Base-by-base conservation (phyloP, 2,888 invertebrate genomes). In the Drosophila percnosoma region DNA sequence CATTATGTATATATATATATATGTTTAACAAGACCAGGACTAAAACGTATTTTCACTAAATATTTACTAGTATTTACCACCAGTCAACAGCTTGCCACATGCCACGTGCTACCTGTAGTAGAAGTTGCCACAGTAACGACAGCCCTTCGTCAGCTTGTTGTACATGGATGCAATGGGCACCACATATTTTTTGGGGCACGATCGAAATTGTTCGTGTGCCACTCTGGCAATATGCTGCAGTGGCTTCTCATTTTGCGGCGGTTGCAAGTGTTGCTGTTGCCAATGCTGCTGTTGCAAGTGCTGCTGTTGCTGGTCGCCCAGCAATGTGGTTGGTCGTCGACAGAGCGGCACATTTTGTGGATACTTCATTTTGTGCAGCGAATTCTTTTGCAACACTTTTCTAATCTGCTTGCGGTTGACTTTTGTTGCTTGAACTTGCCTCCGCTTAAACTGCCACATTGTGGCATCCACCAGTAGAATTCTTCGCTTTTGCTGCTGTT, bases 61-160 rank as follows among this genome's bases (percentile, higher is more conserved):
- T 24, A 15, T 24, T 45, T 45, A 21, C 21, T 45, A 45, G 21
- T 8, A 4, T 45, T 7, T 24, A 24, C 8, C 8, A 38, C 13
- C 4, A 49, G 49, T 15, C 45, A 18, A 8, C 11, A 49, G 38
- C 45, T 45, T 45, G 45, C 21, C 7, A 45, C 45, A 15, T 40
- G 21, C 42, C 45, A 18, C 15, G 8, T 4, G 11, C 21, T 48
- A 68, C 8, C 29, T 57, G 40, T 68, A 89, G 66, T 89, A 85
- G 54, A 75, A 89, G 63, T 85, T 89, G 27, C 89, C 84, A 36
- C 87, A 89, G 24, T 73, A 65, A 8, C 68, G 68, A 1, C 34
- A 54, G 4, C 69, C 77, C 10, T 31, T 52, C 24, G n/a, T 58
- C 0, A 73, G 2, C 0, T 59, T 64, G 7, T 49, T 33, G 15